Base-by-base conservation (phyloP, 2,113 vertebrate species). In the Columba livia region DNA sequence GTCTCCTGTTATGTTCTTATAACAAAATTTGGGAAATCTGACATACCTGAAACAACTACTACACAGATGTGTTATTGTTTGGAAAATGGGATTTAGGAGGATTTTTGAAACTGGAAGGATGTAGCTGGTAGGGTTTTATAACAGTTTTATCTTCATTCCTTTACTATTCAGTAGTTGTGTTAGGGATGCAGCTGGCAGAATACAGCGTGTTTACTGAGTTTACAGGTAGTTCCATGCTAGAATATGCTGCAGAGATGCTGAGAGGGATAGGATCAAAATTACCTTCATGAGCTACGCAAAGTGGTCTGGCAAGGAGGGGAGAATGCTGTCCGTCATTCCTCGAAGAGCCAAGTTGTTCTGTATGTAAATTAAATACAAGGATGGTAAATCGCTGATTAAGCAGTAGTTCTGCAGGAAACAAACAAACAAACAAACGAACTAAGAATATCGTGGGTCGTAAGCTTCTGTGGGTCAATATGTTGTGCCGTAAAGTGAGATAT, bases 21-120 rank as follows among this genome's bases (percentile, higher is more conserved):
- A 34, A 64, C 13, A 54, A 53, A n/a, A 29, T 65, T 56, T 65
- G 14, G 38, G 48, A 69, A 85, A 44, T 88, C 12, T 0, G 4
- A 28, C 50, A n/a, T 85, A 83, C 15, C 13, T 71, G 73, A 74
- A 87, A 24, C 40, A 70, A 32, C 36, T 80, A 6, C 15, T 58
- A 50, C 62, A 32, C 18, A 82, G n/a, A 50, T 53, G 7, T n/a
- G 11, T 61, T 53, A 25, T 60, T 54, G 32, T 75, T 24, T 42
- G 42, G 32, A 88, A 94, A 81, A 88, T 44, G 17, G 21, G n/a
- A 72, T 82, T 91, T 54, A 24, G 62, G 60, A 70, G 38, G 44
- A 74, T 67, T 91, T 94, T 87, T 91, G 21, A 50, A 84, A 74
- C 20, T 58, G 20, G 65, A 64, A 89, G 47, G 36, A 50, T 32